A percentile compares a stretch with the other conserved stretches of the same genome.
phyloP scores from a whole-genome alignment of 2,113 vertebrate species.

The Anolis sagrei region DNA sequence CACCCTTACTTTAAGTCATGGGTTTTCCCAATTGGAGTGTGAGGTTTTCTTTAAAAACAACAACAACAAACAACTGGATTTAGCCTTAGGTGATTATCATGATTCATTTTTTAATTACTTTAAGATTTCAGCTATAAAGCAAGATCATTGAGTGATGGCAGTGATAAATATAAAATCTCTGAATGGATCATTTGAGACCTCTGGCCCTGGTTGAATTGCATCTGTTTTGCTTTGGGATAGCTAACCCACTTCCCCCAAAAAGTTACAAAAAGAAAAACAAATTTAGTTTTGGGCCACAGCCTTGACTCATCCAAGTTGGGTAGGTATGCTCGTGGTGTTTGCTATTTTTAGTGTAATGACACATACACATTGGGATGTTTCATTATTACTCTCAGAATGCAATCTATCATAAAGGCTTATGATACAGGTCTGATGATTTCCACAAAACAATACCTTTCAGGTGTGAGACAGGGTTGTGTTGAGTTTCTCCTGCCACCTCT shows the following conservation, averaged over 20 bases:
- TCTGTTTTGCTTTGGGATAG: neutral
- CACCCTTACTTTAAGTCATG: neutral
- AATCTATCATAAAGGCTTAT: neutral
- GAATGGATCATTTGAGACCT: neutral
- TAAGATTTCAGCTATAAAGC: neutral
- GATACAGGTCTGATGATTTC: neutral
- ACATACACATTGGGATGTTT: neutral
- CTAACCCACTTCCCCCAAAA: neutral
- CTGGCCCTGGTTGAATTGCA: neutral
- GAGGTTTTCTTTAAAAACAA: no score
- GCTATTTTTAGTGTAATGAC: neutral
- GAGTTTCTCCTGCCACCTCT: neutral
- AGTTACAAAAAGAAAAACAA: neutral
- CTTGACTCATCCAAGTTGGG: neutral
- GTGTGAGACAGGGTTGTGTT: neutral
- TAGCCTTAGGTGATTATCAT: neutral
- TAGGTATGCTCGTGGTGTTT: neutral
- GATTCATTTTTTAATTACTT: neutral
- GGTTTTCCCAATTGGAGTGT: no score
- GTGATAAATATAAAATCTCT: neutral
- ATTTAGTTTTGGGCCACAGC: neutral
- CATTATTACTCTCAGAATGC: neutral
- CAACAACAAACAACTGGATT: no score
- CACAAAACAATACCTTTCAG: neutral
- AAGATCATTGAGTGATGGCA: neutral